Percentiles rank a stretch among this genome's conserved stretches.
phyloP scores from a whole-genome alignment of 2,797 vertebrate species.

The Ambastaia sidthimunki region DNA sequence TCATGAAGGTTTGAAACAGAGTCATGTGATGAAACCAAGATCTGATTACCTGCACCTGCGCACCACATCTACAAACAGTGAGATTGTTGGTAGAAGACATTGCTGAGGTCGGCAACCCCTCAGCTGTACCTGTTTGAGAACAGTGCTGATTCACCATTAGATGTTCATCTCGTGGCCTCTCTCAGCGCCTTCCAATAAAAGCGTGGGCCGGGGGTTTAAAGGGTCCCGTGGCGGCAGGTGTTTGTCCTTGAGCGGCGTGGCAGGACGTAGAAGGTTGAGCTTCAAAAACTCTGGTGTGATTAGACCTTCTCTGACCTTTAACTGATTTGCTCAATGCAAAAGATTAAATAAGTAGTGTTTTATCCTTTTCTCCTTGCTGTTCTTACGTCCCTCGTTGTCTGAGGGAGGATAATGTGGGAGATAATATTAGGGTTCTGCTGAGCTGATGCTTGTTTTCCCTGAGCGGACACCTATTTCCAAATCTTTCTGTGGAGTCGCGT shows the following conservation, averaged over 20 bases:
- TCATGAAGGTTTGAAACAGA: slow-evolving; percentile 14
- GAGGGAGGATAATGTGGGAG: slow-evolving; percentile 43
- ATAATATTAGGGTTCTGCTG: slow-evolving; percentile 59
- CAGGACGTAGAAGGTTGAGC: not conserved
- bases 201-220: slow-evolving; percentile 25
- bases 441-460: slow-evolving; percentile 51
- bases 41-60: slow-evolving; percentile 30
- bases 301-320: not conserved
- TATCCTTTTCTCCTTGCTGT: slow-evolving; percentile 22
- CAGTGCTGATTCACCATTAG: slow-evolving; percentile 32
- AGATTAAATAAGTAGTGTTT: slow-evolving; percentile 3
- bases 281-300: slow-evolving; percentile 11
- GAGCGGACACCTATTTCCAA: slow-evolving; percentile 62
- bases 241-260: slow-evolving; percentile 47
- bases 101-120: slow-evolving; percentile 42
- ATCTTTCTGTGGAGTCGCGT: slow-evolving; percentile 58
- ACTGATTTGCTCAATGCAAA: slow-evolving; percentile 29
- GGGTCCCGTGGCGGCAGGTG: slow-evolving; percentile 48
- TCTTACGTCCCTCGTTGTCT: slow-evolving; percentile 14
- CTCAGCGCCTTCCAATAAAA: slow-evolving; percentile 55
- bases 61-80: slow-evolving; percentile 18
- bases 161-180: slow-evolving; percentile 44
- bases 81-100: slow-evolving; percentile 19
- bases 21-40: not conserved
- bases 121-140: slow-evolving; percentile 47